A percentile compares a stretch with the other conserved stretches of the same genome.
Conservation (phyloP, 2,113 vertebrate genomes). For the Mus spicilegus region DNA sequence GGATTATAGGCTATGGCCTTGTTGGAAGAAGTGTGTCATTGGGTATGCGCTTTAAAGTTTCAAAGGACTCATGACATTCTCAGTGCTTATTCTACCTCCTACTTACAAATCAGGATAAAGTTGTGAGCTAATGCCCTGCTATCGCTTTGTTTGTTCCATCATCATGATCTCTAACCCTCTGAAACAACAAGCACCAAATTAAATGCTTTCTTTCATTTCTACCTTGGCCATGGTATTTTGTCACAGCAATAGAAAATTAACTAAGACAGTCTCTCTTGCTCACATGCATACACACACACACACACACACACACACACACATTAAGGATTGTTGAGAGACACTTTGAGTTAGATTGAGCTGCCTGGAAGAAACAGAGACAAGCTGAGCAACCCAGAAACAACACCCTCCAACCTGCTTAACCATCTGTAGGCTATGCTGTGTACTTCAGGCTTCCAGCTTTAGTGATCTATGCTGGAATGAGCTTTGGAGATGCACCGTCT, state of each 20-base stretch:
- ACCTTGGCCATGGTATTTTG: background rate
- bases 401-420: background rate
- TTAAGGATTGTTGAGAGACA: background rate
- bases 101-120: too few species aligned
- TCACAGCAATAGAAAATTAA: background rate
- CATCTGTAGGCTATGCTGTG: background rate
- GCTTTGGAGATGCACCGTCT: background rate
- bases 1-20: background rate
- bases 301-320: too few species aligned
- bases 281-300: background rate
- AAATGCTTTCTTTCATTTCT: background rate
- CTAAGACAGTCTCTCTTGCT: background rate
- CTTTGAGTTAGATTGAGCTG: background rate
- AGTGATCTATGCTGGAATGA: background rate
- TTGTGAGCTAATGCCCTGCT: background rate
- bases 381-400: background rate
- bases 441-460: background rate
- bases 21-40: background rate
- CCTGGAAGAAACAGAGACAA: background rate
- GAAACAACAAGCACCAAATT: background rate
- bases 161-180: background rate
- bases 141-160: background rate
- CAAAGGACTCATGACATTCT: background rate
- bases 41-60: background rate
- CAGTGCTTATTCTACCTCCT: background rate